Conservation (phyloP, 53 echinoderm and acorn worm species). For the Glandiceps talaboti region DNA sequence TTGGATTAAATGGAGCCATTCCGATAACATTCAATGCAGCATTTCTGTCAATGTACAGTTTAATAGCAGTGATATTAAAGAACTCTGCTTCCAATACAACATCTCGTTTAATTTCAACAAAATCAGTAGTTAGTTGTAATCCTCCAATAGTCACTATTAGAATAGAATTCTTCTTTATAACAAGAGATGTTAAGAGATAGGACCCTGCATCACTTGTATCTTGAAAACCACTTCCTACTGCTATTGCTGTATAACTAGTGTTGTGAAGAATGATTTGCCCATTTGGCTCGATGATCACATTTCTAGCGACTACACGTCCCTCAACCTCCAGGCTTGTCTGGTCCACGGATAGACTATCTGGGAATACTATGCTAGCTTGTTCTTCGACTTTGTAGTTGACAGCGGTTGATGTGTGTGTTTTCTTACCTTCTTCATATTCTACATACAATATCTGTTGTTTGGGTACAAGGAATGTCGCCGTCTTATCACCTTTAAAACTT, state of each 20-base stretch:
- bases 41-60: conserved; percentile 49
- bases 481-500: conserved; percentile 49
- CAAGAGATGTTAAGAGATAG: conserved; percentile 41
- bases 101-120: conserved; percentile 60
- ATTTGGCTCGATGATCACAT: conserved; percentile 45
- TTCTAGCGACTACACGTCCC: conserved; percentile 40
- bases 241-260: conserved; percentile 20
- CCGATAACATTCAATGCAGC: conserved; percentile 56
- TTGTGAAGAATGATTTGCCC: conserved; percentile 30
- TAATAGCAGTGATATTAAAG: conserved; percentile 36
- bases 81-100: conserved; percentile 43
- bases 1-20: conserved; percentile 16
- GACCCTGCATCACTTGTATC: conserved; percentile 26
- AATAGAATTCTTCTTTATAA: conserved; percentile 38
- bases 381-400: conserved; percentile 37
- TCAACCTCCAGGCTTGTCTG: conserved; percentile 34
- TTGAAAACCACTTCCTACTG: conserved; percentile 24
- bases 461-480: conserved; percentile 33
- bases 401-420: conserved; percentile 27
- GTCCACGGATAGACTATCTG: conserved; percentile 44
- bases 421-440: conserved; percentile 30
- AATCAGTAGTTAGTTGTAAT: conserved; percentile 35
- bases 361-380: conserved; percentile 42
- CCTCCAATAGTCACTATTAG: conserved; percentile 29
- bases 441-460: conserved; percentile 29